Percentiles rank a stretch among this genome's conserved stretches.
Conservation (phyloP, 2,888 invertebrate species). For the Cotesia congregata region DNA sequence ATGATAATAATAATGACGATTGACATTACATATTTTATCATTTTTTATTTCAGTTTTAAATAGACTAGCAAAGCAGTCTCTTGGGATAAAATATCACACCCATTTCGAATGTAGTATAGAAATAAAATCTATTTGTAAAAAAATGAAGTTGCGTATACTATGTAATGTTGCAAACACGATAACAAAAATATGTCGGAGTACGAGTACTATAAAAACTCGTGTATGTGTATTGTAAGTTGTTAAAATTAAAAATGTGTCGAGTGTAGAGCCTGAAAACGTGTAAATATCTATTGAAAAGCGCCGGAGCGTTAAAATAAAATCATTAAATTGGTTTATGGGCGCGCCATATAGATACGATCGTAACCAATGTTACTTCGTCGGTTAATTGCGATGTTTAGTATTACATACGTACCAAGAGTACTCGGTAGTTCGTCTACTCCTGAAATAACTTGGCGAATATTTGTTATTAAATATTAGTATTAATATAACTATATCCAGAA, state of each 20-base stretch:
- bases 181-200: background rate
- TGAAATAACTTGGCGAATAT: constrained; percentile 26
- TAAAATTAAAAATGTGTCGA: background rate
- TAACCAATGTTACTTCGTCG: background rate
- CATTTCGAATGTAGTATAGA: background rate
- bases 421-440: constrained; percentile 29
- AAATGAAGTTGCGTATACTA: background rate
- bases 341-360: background rate
- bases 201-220: background rate
- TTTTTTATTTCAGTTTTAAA: background rate
- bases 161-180: background rate
- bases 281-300: constrained; percentile 10
- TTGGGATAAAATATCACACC: background rate
- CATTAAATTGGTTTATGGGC: constrained; percentile 16
- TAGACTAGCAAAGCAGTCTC: background rate
- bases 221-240: background rate
- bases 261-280: background rate
- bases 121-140: background rate
- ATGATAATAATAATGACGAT: no score
- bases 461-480: background rate
- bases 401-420: constrained; percentile 11
- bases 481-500: background rate
- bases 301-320: background rate
- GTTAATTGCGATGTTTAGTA: background rate
- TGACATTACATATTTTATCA: no score